phyloP scores from a whole-genome alignment of 1,140 invertebrate species.

The Drosophila ogumai region DNA sequence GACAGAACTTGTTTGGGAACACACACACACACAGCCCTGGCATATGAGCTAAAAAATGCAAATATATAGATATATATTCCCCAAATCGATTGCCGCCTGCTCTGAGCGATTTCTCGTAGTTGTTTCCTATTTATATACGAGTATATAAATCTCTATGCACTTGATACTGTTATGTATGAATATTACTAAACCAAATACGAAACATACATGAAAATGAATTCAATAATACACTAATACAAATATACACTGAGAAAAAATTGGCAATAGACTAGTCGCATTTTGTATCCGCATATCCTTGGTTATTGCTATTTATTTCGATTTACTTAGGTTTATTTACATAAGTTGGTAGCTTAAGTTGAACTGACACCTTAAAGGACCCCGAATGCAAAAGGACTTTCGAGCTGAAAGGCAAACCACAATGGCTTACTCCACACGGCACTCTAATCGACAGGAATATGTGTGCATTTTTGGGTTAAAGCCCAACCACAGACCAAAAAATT shows the following conservation, averaged over 20 bases:
- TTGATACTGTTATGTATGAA: conserved; percentile 67
- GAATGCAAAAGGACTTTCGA: background rate
- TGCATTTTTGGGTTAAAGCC: conserved; percentile 13
- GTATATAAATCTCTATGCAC: conserved; percentile 59
- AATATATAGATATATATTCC: conserved; percentile 3
- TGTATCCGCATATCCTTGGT: conserved; percentile 29
- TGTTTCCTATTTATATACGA: conserved; percentile 41
- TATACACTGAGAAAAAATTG: conserved; percentile 85
- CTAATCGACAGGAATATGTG: conserved; percentile 23
- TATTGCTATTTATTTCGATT: conserved; percentile 3
- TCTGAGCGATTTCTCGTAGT: conserved; percentile 66
- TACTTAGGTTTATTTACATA: background rate
- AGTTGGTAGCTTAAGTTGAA: conserved; percentile 5
- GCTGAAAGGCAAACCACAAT: conserved; percentile 6
- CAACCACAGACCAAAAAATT: conserved; percentile 24
- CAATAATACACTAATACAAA: conserved; percentile 79
- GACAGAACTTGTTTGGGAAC: conserved; percentile 65
- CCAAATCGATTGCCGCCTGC: conserved; percentile 44
- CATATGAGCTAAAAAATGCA: conserved; percentile 7
- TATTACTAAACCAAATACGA: conserved; percentile 62
- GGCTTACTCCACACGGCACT: background rate
- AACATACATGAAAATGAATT: conserved; percentile 48
- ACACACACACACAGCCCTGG: background rate
- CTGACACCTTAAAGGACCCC: background rate
- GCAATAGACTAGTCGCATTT: conserved; percentile 84